Evolutionary conservation across 2,113 vertebrate species (phyloP), one percentile per base, ranked within the genome.

Genomic region (Gulo gulo): DNA sequence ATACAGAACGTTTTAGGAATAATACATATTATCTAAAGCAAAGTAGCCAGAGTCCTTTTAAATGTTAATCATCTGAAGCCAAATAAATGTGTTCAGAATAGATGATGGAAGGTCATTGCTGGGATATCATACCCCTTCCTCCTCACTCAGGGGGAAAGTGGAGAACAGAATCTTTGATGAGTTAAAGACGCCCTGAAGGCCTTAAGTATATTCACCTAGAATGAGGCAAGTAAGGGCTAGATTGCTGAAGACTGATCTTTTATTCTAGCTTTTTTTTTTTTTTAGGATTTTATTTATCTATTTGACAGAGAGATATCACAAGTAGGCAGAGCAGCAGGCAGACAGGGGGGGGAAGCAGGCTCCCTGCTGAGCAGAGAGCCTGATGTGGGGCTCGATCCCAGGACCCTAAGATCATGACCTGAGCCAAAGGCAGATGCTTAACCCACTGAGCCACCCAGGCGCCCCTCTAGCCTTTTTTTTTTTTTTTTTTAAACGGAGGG

Each of bases 181-280:
- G 67, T 89, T 73, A 85, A 89, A 89, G 79, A 76, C 63, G 83
- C 86, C 57, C 63, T 2, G n/a, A 78, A 90, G 61, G 83, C 59
- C 78, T 88, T 96, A 82, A 55, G 0, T 85, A 29, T 88, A 61
- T 14, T 88, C 74, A 14, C 42, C 76, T 52, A 57, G 85, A 93
- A 88, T 85, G 90, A 91, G 31, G 42, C 8, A 85, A 80, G 73
- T 45, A 57, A 85, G 26, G n/a, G 26, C 23, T 67, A 50, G 42
- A 59, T 92, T 79, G 24, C 80, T 73, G 88, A 73, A 97, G 94
- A 88, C 55, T 42, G n/a, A 93, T 76, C 34, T 76, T 86, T 90
- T 65, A 88, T 93, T 84, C 24, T 94, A 61, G 65, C 23, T 83
- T 55, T 94, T 87, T 50, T 83, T 52, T 94, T 90, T 52, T 50